phyloP scores from a whole-genome alignment of 2,797 vertebrate species.

The Smutsia temminckii region DNA sequence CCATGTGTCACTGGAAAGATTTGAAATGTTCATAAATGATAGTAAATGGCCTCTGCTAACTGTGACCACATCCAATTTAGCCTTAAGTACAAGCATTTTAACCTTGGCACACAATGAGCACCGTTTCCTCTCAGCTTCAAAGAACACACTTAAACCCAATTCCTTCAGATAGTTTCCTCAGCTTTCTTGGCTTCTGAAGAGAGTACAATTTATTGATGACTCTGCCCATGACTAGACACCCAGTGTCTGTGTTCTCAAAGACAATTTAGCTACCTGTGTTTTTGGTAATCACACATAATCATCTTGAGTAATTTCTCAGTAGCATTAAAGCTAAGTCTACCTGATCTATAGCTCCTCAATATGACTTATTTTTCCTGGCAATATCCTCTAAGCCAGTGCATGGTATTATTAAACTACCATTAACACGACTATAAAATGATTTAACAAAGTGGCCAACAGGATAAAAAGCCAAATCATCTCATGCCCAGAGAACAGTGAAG shows the following conservation, averaged over 20 bases:
- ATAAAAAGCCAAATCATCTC: slow-evolving; percentile 23
- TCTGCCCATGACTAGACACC: slow-evolving; percentile 50
- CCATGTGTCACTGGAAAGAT: slow-evolving; percentile 42
- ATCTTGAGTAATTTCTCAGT: slow-evolving; percentile 63
- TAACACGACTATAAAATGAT: slow-evolving; percentile 15
- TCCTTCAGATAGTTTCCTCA: slow-evolving; percentile 55
- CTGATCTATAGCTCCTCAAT: slow-evolving; percentile 34
- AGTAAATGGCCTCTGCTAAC: slow-evolving; percentile 64
- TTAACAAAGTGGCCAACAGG: background rate
- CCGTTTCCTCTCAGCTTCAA: slow-evolving; percentile 74
- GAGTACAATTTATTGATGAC: slow-evolving; percentile 55
- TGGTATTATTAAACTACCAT: background rate
- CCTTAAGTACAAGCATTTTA: slow-evolving; percentile 67
- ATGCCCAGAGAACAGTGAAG: background rate
- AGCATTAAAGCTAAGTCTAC: background rate
- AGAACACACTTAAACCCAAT: slow-evolving; percentile 51
- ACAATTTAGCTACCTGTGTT: slow-evolving; percentile 32
- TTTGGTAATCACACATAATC: slow-evolving; percentile 68
- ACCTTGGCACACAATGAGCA: slow-evolving; percentile 56
- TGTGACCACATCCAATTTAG: slow-evolving; percentile 71
- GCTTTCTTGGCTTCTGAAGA: slow-evolving; percentile 55
- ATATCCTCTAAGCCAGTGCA: background rate
- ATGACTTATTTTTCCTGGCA: background rate
- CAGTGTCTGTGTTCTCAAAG: slow-evolving; percentile 55
- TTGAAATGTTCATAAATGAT: slow-evolving; percentile 62